Percentiles rank a stretch among this genome's conserved stretches.
Evolutionary conservation across 2,113 vertebrate species (phyloP).

Genomic region (Numenius arquata): DNA sequence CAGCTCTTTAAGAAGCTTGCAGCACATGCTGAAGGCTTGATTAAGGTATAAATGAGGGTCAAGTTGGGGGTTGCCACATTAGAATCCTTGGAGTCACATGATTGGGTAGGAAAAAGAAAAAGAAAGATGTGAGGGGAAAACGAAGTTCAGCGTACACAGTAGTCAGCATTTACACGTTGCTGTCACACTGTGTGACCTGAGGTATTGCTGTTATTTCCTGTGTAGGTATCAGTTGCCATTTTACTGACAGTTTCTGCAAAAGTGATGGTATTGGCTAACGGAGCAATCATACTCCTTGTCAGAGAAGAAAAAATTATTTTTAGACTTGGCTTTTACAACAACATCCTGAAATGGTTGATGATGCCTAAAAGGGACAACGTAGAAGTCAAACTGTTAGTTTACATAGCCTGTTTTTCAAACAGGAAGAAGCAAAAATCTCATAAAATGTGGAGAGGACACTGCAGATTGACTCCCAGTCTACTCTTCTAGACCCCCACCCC

Average conservation of each 20-base stretch:
- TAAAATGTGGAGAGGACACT: not conserved
- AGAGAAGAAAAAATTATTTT: not conserved
- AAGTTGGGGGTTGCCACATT: not conserved
- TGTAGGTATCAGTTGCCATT: constrained; percentile 12
- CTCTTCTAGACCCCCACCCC: not conserved
- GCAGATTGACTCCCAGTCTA: not conserved
- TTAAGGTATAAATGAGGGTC: not conserved
- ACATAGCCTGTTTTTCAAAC: not conserved
- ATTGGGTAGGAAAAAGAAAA: not conserved
- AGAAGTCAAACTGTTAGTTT: not conserved
- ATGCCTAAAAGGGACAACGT: not conserved
- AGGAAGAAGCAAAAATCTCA: not conserved
- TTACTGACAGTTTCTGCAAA: not conserved
- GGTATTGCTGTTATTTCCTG: not conserved
- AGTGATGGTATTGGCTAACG: constrained; percentile 11
- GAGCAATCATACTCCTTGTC: not conserved
- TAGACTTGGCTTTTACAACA: not conserved
- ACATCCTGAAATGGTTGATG: not conserved
- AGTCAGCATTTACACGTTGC: not conserved
- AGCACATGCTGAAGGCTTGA: not conserved
- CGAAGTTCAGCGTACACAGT: not conserved
- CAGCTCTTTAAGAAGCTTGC: not conserved
- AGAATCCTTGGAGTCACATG: not conserved
- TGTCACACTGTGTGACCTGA: constrained; percentile 1
- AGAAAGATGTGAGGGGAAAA: not conserved